Evolutionary conservation across 2,113 vertebrate species (phyloP), one percentile per base, ranked within the genome.

Genomic region (Rhinolophus ferrumequinum): DNA sequence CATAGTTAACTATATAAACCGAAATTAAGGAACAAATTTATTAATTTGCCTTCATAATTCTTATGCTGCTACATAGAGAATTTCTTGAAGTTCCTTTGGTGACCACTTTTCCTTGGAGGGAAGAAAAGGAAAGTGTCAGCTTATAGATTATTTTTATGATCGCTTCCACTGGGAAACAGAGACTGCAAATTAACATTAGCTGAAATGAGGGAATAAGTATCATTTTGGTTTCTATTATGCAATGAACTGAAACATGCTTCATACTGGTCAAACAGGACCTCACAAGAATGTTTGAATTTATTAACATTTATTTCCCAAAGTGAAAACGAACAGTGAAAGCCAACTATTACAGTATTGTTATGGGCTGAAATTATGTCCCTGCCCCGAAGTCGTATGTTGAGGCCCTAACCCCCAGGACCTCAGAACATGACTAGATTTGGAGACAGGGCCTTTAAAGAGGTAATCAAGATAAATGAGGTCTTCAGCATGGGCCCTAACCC

Each of bases 301-400:
- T 76, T 64, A 88, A 92, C 88, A 24, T 44, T 44, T 85, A 70
- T 88, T 85, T 96, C 33, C 12, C 35, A 81, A 77, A 69, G 24
- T 24, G 47, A 86, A n/a, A 93, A 82, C 13, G 28, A 35, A 81
- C 11, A 90, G 81, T 67, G 54, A 67, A 81, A 79, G 5, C 16
- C 60, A 87, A 88, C 47, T 35, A 16, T 62, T 22, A 58, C 0
- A 30, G 15, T 30, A 58, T 35, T 21, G 26, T 79, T 56, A 58
- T 33, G 62, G 14, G 16, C 26, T 95, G 12, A n/a, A 66, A 47
- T 11, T 93, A 21, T 52, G 21, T 54, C 54, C 8, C 14, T 14
- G 1, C 19, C 13, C 44, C 19, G 56, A 93, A 90, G 66, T 72
- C 64, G 28, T 9, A n/a, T 35, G 58, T 14, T 44, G 35, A 81